Base-by-base conservation (phyloP, 1,140 invertebrate genomes). In the Heliconius nattereri region DNA sequence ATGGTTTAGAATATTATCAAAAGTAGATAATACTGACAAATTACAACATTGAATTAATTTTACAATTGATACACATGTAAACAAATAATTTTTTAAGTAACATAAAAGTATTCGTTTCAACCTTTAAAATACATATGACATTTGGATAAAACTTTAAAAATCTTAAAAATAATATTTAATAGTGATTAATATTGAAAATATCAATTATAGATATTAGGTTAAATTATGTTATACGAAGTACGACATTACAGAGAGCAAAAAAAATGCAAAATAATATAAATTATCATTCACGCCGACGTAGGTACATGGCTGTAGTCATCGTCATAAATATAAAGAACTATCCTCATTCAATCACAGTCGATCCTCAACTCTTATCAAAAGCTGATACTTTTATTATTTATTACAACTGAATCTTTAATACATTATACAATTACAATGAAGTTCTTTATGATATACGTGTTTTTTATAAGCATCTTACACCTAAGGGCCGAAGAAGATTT, bases 251-350 rank as follows among this genome's bases (percentile, higher is more conserved):
- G 9, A 29, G n/a, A 66, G 9, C 26, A 26, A 66, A 66, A 66
- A 26, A 66, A 66, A 60, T 11, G 9, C 1, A 60, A 23, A 29
- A 66, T 66, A 13, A 26, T 29, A 11, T 29, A 29, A 7, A 29
- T 66, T 66, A 66, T 54, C 23, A 72, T 29, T 75, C 77, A 74
- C 76, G 29, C 73, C 75, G 78, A 79, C 79, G 75, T 75, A 78
- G 82, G 77, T 75, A 78, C 77, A 54, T 78, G 74, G 57, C 54
- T 60, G 74, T 71, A 75, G 74, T 23, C 72, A 37, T 76, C 78
- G 71, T 73, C 84, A 89, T 91, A 91, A 87, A 91, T 91, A 91
- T 77, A 85, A 81, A 83, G 82, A 75, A 76, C 79, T 45, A 57
- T 60, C 78, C 75, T 75, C 72, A 66, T 32, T 35, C 73, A 40